A percentile compares a stretch with the other conserved stretches of the same genome.
Conservation (phyloP, 2,888 invertebrate species). For the Pelosia muscerda region DNA sequence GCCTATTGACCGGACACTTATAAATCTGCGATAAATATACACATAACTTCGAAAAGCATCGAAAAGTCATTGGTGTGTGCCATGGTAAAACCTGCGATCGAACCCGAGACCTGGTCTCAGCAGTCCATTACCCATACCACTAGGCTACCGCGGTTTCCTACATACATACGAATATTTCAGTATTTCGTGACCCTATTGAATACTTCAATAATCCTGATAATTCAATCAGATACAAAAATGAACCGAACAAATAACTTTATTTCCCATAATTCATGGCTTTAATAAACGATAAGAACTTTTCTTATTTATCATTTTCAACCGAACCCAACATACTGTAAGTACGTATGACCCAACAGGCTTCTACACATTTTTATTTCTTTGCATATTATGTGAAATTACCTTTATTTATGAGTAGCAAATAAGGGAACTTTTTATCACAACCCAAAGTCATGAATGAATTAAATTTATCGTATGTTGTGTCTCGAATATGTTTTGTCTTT, state of each 20-base stretch:
- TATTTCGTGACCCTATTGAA: background rate
- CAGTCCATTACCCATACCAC: too few species aligned
- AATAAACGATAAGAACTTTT: conserved; percentile 7
- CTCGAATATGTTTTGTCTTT: background rate
- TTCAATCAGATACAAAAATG: background rate
- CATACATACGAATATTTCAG: background rate
- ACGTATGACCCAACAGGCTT: conserved; percentile 1
- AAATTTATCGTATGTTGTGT: background rate
- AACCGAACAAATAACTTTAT: background rate
- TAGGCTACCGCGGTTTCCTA: too few species aligned
- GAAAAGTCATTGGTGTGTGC: too few species aligned
- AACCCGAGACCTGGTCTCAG: too few species aligned
- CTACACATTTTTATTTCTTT: conserved; percentile 7
- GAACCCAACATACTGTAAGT: background rate
- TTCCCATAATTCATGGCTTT: background rate
- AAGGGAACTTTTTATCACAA: conserved; percentile 14
- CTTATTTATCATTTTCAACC: conserved; percentile 11
- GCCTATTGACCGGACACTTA: too few species aligned
- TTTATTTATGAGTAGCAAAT: conserved; percentile 15
- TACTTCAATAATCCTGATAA: background rate
- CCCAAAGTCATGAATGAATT: background rate
- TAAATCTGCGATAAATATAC: too few species aligned
- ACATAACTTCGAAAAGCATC: too few species aligned
- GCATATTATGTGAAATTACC: conserved; percentile 15
- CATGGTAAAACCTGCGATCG: too few species aligned